A percentile compares a stretch with the other conserved stretches of the same genome.
Evolutionary conservation across 2,113 vertebrate species (phyloP).

Genomic region (Corapipo altera): DNA sequence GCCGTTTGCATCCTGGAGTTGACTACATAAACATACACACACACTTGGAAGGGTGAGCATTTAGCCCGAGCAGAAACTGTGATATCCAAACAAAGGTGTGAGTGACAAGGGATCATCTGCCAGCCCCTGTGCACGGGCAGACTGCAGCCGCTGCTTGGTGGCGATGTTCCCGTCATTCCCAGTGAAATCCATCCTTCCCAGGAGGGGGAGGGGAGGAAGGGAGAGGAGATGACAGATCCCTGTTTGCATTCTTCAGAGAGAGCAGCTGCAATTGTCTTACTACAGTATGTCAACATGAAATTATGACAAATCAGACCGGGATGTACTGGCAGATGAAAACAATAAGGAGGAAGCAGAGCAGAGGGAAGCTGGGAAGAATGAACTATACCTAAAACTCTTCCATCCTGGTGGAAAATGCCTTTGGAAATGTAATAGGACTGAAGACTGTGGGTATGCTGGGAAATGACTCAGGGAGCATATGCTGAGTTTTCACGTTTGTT

Average conservation of each 20-base stretch:
- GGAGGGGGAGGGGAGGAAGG: background rate
- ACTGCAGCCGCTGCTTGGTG: background rate
- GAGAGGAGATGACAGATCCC: conserved; percentile 28
- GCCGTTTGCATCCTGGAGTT: conserved; percentile 73
- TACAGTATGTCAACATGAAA: conserved; percentile 59
- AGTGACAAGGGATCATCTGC: background rate
- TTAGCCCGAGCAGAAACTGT: conserved; percentile 1
- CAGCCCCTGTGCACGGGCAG: background rate
- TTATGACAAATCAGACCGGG: conserved; percentile 34
- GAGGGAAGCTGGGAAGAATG: background rate
- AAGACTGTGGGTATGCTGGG: background rate
- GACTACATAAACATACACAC: conserved; percentile 58
- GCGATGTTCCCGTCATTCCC: background rate
- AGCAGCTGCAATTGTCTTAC: conserved; percentile 63
- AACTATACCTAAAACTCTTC: background rate
- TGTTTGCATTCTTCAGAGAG: conserved; percentile 58
- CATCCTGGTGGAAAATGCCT: background rate
- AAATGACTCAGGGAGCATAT: background rate
- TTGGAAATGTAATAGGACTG: background rate
- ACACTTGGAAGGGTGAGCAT: conserved; percentile 53
- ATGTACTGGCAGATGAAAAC: conserved; percentile 31
- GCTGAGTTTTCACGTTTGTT: background rate
- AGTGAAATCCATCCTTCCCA: background rate
- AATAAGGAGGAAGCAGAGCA: conserved; percentile 13
- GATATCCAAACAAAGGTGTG: background rate